Evolutionary conservation across 2,113 vertebrate species (phyloP), one percentile per base, ranked within the genome.

Genomic region (Xenopus laevis): DNA sequence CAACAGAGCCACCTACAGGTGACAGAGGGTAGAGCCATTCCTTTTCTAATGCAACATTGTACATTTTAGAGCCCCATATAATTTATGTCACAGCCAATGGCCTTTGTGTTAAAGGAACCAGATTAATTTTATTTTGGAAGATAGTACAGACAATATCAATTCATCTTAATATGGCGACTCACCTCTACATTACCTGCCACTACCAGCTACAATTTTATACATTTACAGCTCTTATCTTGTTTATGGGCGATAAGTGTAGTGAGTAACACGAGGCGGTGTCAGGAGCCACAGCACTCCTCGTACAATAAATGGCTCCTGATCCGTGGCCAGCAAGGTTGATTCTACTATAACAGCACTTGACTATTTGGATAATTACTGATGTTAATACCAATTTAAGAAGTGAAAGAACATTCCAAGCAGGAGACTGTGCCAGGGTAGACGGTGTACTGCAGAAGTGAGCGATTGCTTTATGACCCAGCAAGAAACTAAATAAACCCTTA

Each of bases 141-240:
- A 75, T 75, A 76, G 71, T 68, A 57, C 40, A 58, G 20, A 20
- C 45, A 62, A 66, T 67, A 58, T 82, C 77, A 74, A 10, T 61
- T 13, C 68, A 70, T 13, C 58, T 59, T 74, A 84, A 78, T 77
- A 74, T 27, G 2, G 21, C 57, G 44, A 17, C 80, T 87, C 88
- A 86, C 86, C 88, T 83, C n/a, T 64, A 12, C 65, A 52, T 72
- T 60, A 60, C 82, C 84, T 86, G 81, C 85, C 86, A 71, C 83
- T 73, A 83, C 84, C 87, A 81, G 87, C 85, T 80, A 81, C 88
- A 72, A 81, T 78, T 84, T 84, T 82, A 86, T 83, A 81, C 65
- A 47, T 81, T 88, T 87, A 84, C 50, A 21, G 57, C 65, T 1
- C 44, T 75, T 82, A 70, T 78, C 77, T 74, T 53, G 77, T 84